A percentile compares a stretch with the other conserved stretches of the same genome.
Conservation (phyloP, 2,888 invertebrate species). For the Cinara cedri region DNA sequence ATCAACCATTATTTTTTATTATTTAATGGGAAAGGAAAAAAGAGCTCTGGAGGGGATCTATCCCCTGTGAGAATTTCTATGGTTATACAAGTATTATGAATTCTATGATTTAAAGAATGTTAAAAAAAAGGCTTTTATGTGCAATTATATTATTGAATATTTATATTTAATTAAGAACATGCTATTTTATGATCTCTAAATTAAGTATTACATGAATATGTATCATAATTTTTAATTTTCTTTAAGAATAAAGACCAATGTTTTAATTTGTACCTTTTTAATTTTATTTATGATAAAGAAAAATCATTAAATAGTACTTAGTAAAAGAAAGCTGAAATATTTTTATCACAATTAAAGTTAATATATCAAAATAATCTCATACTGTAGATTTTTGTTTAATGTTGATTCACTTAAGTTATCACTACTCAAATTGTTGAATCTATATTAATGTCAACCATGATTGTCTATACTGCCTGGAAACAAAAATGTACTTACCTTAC, state of each 20-base stretch:
- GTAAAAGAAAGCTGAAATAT: slow-evolving; percentile 4
- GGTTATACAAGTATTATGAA: slow-evolving; percentile 15
- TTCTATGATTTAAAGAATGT: neutral
- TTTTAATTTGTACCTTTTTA: neutral
- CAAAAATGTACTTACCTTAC: too few relatives aligned
- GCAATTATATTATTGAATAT: slow-evolving; percentile 30
- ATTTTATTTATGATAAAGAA: slow-evolving; percentile 23
- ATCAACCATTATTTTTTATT: too few relatives aligned
- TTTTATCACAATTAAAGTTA: neutral
- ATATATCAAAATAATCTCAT: too few relatives aligned
- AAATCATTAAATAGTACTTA: slow-evolving; percentile 13
- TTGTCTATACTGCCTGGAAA: too few relatives aligned
- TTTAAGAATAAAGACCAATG: neutral
- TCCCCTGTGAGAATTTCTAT: neutral
- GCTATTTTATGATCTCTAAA: slow-evolving; percentile 33
- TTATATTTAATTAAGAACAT: slow-evolving; percentile 1
- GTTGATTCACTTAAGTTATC: too few relatives aligned
- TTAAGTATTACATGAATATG: slow-evolving; percentile 23
- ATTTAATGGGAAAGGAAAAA: too few relatives aligned
- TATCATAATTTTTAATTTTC: slow-evolving; percentile 5
- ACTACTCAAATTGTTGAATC: too few relatives aligned
- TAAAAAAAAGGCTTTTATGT: slow-evolving; percentile 2
- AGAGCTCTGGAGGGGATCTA: too few relatives aligned
- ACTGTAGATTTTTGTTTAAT: too few relatives aligned
- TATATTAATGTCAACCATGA: too few relatives aligned